Conservation (phyloP, 2,888 invertebrate species). For the Philopedon plagiatum region DNA sequence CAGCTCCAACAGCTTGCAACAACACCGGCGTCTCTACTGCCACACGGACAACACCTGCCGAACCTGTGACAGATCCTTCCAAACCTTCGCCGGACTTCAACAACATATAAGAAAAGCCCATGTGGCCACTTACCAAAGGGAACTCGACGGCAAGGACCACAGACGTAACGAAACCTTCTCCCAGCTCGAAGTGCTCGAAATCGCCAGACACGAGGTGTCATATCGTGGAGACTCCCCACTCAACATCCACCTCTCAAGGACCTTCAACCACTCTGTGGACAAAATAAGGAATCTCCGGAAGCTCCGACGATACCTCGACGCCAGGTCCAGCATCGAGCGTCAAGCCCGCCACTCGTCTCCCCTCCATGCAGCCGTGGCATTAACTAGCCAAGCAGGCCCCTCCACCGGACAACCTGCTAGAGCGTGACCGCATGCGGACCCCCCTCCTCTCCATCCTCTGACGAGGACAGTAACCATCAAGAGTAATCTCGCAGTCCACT, state of each 20-base stretch:
- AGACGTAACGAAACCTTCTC: background rate
- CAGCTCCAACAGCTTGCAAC: background rate
- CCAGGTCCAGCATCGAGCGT: background rate
- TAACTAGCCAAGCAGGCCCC: background rate
- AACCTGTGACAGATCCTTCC: background rate
- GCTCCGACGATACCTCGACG: background rate
- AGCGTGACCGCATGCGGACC: too few relatives aligned
- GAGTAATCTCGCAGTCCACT: too few relatives aligned
- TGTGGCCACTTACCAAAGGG: background rate
- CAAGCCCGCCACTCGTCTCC: background rate
- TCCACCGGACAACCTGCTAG: background rate
- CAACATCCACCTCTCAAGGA: background rate
- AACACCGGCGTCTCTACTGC: background rate
- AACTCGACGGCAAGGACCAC: background rate
- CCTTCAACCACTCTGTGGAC: background rate
- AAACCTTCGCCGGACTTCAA: background rate
- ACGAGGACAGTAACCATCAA: background rate
- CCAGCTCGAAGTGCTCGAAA: background rate
- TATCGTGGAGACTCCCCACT: background rate
- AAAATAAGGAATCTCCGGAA: slow-evolving; percentile 1
- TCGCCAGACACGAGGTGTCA: background rate
- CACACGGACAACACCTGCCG: background rate
- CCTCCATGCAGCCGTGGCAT: too few relatives aligned
- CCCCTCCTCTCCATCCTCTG: too few relatives aligned
- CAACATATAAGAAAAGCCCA: slow-evolving; percentile 6